Percentiles rank a stretch among this genome's conserved stretches.
Evolutionary conservation across 1,140 invertebrate genomes (phyloP).

Genomic region (Papilio machaon): DNA sequence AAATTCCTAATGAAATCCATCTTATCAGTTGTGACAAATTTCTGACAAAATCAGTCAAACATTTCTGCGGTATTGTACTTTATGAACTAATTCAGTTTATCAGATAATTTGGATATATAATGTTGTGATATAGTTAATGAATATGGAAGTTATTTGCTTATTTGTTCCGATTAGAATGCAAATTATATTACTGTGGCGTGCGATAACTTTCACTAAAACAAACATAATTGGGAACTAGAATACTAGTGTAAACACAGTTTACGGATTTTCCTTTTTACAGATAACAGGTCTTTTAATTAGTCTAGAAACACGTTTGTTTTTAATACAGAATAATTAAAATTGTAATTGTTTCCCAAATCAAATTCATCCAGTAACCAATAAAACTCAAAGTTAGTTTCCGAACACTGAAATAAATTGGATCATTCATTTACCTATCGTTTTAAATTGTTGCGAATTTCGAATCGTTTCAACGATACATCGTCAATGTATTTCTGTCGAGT

Average conservation of each 20-base stretch:
- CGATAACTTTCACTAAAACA: slow-evolving; percentile 13
- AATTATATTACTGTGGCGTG: slow-evolving; percentile 1
- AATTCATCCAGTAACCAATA: not conserved
- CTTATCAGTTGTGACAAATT: slow-evolving; percentile 12
- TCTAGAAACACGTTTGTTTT: not conserved
- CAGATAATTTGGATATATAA: not conserved
- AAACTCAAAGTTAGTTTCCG: not conserved
- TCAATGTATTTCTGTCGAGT: not conserved
- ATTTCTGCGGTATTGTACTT: not conserved
- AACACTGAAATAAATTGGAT: slow-evolving; percentile 3
- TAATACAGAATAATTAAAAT: not conserved
- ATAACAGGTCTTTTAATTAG: not conserved
- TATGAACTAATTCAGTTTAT: not conserved
- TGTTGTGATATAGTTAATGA: not conserved
- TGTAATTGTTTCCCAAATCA: not conserved
- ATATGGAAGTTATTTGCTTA: slow-evolving; percentile 2
- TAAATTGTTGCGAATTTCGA: slow-evolving; percentile 5
- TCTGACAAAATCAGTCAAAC: slow-evolving; percentile 8
- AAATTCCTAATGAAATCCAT: slow-evolving; percentile 36
- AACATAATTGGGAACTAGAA: not conserved
- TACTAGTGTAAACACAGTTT: not conserved
- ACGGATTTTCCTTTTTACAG: not conserved
- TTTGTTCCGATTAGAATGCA: slow-evolving; percentile 22
- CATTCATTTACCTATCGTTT: slow-evolving; percentile 20
- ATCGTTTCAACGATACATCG: slow-evolving; percentile 4